Conservation (phyloP, 1,140 invertebrate genomes). For the Drosophila orena region DNA sequence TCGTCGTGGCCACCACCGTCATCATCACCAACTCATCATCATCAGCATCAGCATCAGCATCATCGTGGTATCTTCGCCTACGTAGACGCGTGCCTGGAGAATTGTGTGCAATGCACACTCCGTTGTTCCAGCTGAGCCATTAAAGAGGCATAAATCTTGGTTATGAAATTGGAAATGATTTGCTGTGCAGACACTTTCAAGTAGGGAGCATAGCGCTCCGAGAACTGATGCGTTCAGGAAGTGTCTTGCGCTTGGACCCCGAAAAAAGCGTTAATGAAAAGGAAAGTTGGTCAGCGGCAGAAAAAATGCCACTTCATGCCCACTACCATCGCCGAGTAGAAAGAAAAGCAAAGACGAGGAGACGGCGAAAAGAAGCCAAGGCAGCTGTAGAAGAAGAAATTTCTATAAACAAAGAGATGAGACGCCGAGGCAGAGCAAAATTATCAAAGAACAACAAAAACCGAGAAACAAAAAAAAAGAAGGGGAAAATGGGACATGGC, state of each 20-base stretch:
- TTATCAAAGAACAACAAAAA: slow-evolving; percentile 56
- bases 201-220: slow-evolving; percentile 23
- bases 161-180: slow-evolving; percentile 59
- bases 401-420: slow-evolving; percentile 54
- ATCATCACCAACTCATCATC: slow-evolving; percentile 8
- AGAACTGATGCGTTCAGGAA: slow-evolving; percentile 46
- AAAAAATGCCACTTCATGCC: slow-evolving; percentile 55
- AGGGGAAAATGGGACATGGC: slow-evolving; percentile 52
- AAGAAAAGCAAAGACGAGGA: slow-evolving; percentile 37
- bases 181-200: slow-evolving; percentile 29
- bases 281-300: slow-evolving; percentile 57
- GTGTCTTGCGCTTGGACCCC: background rate
- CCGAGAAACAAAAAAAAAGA: slow-evolving; percentile 24
- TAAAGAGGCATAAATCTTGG: slow-evolving; percentile 58
- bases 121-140: slow-evolving; percentile 17
- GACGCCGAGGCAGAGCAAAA: slow-evolving; percentile 32
- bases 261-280: slow-evolving; percentile 56
- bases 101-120: slow-evolving; percentile 26
- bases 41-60: slow-evolving; percentile 1
- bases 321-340: slow-evolving; percentile 4
- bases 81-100: slow-evolving; percentile 46
- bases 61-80: slow-evolving; percentile 24
- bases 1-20: slow-evolving; percentile 18
- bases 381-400: slow-evolving; percentile 37
- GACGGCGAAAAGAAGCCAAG: slow-evolving; percentile 34